Evolutionary conservation across 2,113 vertebrate species (phyloP).

Genomic region (Gallinago jamesoni): DNA sequence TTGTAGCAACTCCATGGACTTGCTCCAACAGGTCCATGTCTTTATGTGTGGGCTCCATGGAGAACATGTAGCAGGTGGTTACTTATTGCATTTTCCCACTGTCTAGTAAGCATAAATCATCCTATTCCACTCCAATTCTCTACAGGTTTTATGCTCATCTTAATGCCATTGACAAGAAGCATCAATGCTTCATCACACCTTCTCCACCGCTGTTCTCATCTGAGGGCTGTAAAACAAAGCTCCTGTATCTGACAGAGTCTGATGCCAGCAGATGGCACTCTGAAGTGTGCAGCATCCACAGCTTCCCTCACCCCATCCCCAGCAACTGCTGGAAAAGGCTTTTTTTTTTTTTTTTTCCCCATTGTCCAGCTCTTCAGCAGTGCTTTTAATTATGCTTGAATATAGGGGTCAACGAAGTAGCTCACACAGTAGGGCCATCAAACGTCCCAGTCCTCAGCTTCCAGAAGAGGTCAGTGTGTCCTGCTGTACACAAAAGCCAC

Average conservation of each 20-base stretch:
- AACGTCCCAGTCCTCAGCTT: not conserved
- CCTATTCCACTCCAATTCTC: not conserved
- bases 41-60: not conserved
- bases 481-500: not conserved
- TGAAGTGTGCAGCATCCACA: not conserved
- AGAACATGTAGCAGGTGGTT: not conserved
- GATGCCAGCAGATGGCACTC: conserved; percentile 58
- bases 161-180: not conserved
- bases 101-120: not conserved
- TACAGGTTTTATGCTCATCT: not conserved
- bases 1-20: too few relatives aligned
- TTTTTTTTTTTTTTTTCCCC: not conserved
- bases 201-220: not conserved
- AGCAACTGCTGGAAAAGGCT: not conserved
- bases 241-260: not conserved
- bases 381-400: not conserved
- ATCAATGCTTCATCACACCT: not conserved
- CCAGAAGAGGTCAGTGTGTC: not conserved
- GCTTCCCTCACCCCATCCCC: not conserved
- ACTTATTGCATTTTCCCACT: not conserved
- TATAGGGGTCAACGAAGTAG: not conserved
- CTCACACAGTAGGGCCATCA: not conserved
- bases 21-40: not conserved
- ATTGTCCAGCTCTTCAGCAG: not conserved
- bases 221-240: not conserved